Base-by-base conservation (phyloP, 1,140 invertebrate species). In the Platyura marginata region DNA sequence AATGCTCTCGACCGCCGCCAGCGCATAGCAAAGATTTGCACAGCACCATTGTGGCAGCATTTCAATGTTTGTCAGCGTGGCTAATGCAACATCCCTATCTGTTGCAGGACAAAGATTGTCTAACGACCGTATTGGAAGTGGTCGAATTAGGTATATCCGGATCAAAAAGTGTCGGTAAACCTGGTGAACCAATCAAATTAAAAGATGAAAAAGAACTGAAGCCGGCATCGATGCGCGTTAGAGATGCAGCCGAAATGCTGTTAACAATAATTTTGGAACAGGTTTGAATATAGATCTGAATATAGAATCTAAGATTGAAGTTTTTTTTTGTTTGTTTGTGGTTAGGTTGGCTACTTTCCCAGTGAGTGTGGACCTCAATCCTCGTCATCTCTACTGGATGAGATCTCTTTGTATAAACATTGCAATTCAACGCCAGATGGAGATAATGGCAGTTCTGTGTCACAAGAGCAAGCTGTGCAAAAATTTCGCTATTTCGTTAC, bases 131-230 rank as follows among this genome's bases (percentile, higher is more conserved):
- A 9, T 69, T 98, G 35, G 91, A 98, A 67, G 92, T 97, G 0
- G 86, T 96, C 2, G 95, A 99, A 62, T 71, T 98, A 6, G 95
- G 95, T 44, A 89, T 98, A 37, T 97, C 94, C 0, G 95, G 95
- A 9, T 83, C 87, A 2, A 96, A 94, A 64, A 81, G 78, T 38
- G 64, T 77, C 18, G 83, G 79, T 58, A 94, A 94, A 66, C 77
- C 81, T 2, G 83, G 84, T 19, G 88, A 95, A 58, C 73, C 79
- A 20, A 74, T 88, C 1, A 87, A 85, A 64, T 83, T 90, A 69
- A 98, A 97, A 58, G 85, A 92, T 48, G 88, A 94, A 46, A 98
- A 98, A 57, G 85, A 93, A 62, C 56, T 93, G 25, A 95, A 95
- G 59, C 93, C 93, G 9, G 90, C 86, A 1, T 96, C 92, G 0